Evolutionary conservation across 2,888 invertebrate genomes (phyloP), one percentile per base, ranked within the genome.

Genomic region (Eupithecia pulchellata): DNA sequence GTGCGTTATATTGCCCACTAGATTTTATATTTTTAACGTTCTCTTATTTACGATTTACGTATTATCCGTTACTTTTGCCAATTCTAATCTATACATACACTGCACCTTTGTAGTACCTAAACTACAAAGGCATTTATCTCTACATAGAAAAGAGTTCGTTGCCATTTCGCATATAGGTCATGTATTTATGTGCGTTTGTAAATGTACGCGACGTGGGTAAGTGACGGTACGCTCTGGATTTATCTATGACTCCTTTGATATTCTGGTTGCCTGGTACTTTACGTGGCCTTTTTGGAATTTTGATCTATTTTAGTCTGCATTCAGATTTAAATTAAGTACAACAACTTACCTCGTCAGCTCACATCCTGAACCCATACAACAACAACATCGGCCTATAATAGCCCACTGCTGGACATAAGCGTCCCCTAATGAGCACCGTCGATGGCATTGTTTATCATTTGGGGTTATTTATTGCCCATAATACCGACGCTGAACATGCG

Each of bases 151-250:
- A 57, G 81, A 78, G 87, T 85, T 88, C 87, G 82, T 87, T 87
- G 87, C 82, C 88, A 87, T 87, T 86, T 81, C 32, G 70, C 77
- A 88, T 85, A 79, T 79, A 77, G 87, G 86, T 77, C 87, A 79
- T 69, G 72, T 81, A 80, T 80, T 79, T 77, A 78, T 77, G 80
- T 77, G 77, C 68, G 74, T 77, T 69, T 65, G 62, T 72, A 70
- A 69, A 71, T 65, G 65, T 58, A n/a, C 25, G 58, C 34, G 62
- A 62, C 57, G 57, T 34, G 55, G 34, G 27, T 14, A 57, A 47
- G 57, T 71, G 69, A 66, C 47, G 47, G 3, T 52, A 25, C 52
- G 52, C 64, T 72, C 68, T 64, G 61, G 62, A 66, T 66, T 69
- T 64, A 70, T 72, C 67, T 75, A 68, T 63, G 61, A 69, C 68